A percentile compares a stretch with the other conserved stretches of the same genome.
Conservation (phyloP, 1,140 invertebrate species). For the Drosophila subpulchrella region DNA sequence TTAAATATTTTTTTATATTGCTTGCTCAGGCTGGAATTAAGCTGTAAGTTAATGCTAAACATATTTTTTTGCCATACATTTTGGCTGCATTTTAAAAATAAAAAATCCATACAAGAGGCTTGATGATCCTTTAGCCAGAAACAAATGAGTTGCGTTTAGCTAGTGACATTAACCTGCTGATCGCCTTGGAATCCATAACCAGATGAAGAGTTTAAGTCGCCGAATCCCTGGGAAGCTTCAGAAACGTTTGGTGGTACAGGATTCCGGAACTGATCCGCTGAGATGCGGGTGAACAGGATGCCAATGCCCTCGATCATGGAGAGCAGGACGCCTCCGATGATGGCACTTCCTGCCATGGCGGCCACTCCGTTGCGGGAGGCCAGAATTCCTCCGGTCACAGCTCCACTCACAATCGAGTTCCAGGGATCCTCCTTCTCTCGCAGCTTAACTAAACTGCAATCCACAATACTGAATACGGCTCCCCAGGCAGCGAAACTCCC, state of each 20-base stretch:
- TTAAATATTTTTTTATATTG: background rate
- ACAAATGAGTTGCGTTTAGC: conserved; percentile 7
- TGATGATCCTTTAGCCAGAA: background rate
- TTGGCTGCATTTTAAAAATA: background rate
- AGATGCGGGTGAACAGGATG: conserved; percentile 94
- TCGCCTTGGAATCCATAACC: conserved; percentile 6
- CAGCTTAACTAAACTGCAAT: conserved; percentile 97
- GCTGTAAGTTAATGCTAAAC: background rate
- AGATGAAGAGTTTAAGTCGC: conserved; percentile 1
- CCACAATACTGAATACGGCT: conserved; percentile 98
- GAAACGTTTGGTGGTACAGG: conserved; percentile 39
- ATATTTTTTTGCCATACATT: background rate
- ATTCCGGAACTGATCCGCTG: conserved; percentile 95
- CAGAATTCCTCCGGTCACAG: conserved; percentile 96
- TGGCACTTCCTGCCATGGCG: conserved; percentile 97
- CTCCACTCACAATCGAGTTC: conserved; percentile 99
- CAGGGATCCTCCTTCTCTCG: conserved; percentile 99
- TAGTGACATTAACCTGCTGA: conserved; percentile 13
- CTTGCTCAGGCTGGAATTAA: background rate
- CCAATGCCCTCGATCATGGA: conserved; percentile 99
- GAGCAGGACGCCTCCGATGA: conserved; percentile 97
- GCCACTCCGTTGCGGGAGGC: conserved; percentile 96
- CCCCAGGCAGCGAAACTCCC: conserved; percentile 98
- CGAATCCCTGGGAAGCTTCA: conserved; percentile 8
- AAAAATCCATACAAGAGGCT: too few relatives aligned